Evolutionary conservation across 2,113 vertebrate genomes (phyloP).

Genomic region (Chrysemys picta): DNA sequence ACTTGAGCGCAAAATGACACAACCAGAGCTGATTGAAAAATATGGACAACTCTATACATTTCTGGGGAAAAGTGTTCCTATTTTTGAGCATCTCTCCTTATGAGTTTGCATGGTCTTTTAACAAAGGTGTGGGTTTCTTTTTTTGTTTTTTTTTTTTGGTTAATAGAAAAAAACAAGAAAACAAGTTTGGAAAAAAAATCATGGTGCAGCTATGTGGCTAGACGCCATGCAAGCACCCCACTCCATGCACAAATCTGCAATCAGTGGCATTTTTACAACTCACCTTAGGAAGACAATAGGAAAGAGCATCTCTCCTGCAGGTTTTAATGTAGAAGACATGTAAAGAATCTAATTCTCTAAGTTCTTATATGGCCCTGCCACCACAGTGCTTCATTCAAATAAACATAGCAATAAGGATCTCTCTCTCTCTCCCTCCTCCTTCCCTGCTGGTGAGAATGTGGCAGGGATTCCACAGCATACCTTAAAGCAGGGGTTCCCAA

Average conservation of each 20-base stretch:
- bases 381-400: neutral
- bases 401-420: neutral
- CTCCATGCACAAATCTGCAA: neutral
- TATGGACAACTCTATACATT: neutral
- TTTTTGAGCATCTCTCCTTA: neutral
- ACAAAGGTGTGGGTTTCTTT: neutral
- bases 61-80: neutral
- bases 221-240: neutral
- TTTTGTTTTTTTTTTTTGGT: accelerated
- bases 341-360: neutral
- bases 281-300: neutral
- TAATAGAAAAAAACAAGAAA: neutral
- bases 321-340: neutral
- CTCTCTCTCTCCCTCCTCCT: neutral
- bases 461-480: neutral
- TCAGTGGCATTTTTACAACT: neutral
- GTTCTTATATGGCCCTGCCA: neutral
- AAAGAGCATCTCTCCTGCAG: neutral
- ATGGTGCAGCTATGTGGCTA: neutral
- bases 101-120: neutral
- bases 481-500: neutral
- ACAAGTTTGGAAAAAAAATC: neutral
- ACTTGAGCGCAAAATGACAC: neutral
- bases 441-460: conserved; percentile 17
- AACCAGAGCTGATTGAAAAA: neutral